Conservation (phyloP, 2,113 vertebrate species). For the Phylloscopus trochilus region DNA sequence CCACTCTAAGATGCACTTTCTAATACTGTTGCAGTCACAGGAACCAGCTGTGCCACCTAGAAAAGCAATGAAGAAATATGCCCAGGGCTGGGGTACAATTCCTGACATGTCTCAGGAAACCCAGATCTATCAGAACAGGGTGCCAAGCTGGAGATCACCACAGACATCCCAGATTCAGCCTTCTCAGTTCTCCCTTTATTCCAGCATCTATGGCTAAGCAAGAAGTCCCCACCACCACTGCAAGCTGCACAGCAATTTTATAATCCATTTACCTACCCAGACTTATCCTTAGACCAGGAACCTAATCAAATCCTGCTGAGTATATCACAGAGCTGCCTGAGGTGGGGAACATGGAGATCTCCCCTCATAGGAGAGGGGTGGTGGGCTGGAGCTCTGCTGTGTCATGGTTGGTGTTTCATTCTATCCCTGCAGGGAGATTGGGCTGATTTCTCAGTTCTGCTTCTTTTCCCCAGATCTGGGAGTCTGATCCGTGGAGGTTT, state of each 20-base stretch:
- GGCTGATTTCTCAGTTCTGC: neutral
- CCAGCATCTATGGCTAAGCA: neutral
- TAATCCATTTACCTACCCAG: neutral
- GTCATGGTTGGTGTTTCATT: fast-evolving
- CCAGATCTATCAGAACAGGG: neutral
- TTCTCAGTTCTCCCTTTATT: neutral
- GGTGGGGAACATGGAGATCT: neutral
- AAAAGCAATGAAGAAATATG: neutral
- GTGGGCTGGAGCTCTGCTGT: neutral
- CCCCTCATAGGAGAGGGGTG: neutral
- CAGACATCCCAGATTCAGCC: neutral
- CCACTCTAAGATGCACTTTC: neutral
- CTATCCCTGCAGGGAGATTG: neutral
- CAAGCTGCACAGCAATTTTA: neutral
- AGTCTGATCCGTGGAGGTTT: neutral
- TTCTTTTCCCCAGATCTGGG: neutral
- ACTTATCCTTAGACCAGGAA: neutral
- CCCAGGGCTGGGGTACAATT: neutral
- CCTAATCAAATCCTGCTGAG: neutral
- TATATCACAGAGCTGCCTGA: neutral
- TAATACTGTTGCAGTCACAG: neutral
- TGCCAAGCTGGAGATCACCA: neutral
- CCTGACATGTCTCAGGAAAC: neutral
- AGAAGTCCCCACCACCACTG: neutral
- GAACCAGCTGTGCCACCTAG: neutral